phyloP scores from a whole-genome alignment of 2,113 vertebrate species.

The Stercorarius parasiticus region DNA sequence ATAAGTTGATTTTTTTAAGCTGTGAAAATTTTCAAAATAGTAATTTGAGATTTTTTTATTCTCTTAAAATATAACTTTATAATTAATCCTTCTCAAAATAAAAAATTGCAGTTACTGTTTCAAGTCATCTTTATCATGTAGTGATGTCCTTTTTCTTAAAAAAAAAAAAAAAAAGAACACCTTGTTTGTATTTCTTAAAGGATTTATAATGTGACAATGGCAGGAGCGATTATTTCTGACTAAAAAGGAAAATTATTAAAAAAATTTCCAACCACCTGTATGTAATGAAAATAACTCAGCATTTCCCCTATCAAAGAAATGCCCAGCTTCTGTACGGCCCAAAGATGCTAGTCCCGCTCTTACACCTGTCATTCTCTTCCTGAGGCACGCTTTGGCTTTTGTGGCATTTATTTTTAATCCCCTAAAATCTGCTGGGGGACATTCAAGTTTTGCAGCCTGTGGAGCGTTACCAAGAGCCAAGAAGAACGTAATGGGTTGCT shows the following conservation, averaged over 20 bases:
- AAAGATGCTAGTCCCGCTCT: neutral
- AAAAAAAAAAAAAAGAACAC: neutral
- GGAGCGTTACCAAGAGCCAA: neutral
- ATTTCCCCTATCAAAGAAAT: neutral
- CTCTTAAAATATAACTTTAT: neutral
- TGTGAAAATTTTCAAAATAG: neutral
- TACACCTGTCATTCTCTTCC: neutral
- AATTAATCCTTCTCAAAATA: neutral
- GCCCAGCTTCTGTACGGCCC: neutral
- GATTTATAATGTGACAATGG: neutral
- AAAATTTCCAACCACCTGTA: neutral
- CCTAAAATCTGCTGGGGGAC: neutral
- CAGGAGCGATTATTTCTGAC: neutral
- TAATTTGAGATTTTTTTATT: neutral
- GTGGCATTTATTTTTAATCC: neutral
- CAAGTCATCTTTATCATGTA: neutral
- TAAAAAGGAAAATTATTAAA: neutral
- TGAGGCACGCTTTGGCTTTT: neutral
- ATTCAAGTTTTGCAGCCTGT: neutral
- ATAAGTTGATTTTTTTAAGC: neutral
- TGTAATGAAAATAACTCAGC: neutral
- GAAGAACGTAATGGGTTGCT: accelerated
- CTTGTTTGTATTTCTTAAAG: neutral
- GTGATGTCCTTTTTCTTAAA: neutral
- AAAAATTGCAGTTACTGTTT: neutral